Conservation (phyloP, 2,113 vertebrate species). For the Nesoenas mayeri region DNA sequence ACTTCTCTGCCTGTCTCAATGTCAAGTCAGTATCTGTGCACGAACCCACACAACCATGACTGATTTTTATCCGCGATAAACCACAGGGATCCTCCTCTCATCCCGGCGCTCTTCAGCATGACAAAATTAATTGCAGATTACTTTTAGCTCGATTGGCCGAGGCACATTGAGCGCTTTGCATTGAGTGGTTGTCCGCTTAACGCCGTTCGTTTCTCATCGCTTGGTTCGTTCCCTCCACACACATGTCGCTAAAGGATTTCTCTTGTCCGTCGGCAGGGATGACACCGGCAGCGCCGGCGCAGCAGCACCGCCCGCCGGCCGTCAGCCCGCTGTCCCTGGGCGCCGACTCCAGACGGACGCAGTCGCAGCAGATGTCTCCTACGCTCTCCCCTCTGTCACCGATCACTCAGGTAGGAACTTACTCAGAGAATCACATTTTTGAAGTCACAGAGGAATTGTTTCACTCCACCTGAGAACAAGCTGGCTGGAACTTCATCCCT, state of each 20-base stretch:
- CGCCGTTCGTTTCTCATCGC: rapidly evolving
- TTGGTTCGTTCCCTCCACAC: rapidly evolving
- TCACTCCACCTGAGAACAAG: rapidly evolving
- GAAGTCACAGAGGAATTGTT: rapidly evolving
- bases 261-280: slow-evolving; percentile 73
- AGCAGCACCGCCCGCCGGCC: slow-evolving; percentile 79
- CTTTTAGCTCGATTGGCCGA: not conserved
- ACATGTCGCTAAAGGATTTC: rapidly evolving
- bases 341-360: slow-evolving; percentile 82
- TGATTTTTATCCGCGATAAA: not conserved
- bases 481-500: not conserved
- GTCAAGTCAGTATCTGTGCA: not conserved
- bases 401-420: slow-evolving; percentile 85
- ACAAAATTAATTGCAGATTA: not conserved
- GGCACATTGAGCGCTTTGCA: rapidly evolving
- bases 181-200: not conserved
- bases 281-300: slow-evolving; percentile 79
- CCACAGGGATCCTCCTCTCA: not conserved
- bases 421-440: rapidly evolving
- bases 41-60: not conserved
- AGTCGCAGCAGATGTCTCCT: slow-evolving; percentile 88
- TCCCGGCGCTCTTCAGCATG: not conserved
- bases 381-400: slow-evolving; percentile 87
- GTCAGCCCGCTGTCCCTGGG: slow-evolving; percentile 85
- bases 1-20: not conserved